Base-by-base conservation (phyloP, 2,797 vertebrate species). In the Centroberyx gerrardi region DNA sequence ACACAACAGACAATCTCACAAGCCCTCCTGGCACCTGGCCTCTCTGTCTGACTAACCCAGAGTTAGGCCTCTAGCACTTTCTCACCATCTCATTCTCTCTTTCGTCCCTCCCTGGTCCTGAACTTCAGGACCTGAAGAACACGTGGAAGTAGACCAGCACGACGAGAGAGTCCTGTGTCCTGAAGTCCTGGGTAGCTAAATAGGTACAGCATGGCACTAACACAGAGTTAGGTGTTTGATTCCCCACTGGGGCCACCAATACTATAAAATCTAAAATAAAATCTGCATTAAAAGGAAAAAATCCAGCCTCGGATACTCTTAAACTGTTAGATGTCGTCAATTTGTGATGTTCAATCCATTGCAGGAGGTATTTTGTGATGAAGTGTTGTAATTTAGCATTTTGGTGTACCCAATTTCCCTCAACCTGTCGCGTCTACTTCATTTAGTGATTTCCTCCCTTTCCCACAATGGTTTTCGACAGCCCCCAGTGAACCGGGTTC, bases 391-490 rank as follows among this genome's bases (percentile, higher is more conserved):
- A 76, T 87, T 80, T 38, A 82, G 66, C 55, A 10, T 40, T 40
- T 22, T 4, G 17, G 33, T 14, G 64, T 15, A 13, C 31, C 70
- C 0, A 12, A 55, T 48, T 71, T 33, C 17, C 69, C 74, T 66
- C 52, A 80, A 78, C 44, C 46, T 15, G 31, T 58, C 64, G 73
- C 22, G 72, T 86, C 72, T 60, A 53, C 40, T 72, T 72, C 46
- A 48, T 18, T 70, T 64, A 56, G 73, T n/a, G 60, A 72, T 74
- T 79, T 80, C 29, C 52, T 72, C 46, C 2, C 56, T 75, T 84
- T 83, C 71, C 60, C 63, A 62, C 51, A 80, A 78, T 56, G 67
- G 79, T 87, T 81, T 83, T 29, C 70, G 49, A 62, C 56, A 69
- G 15, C 18, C 56, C 66, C 62, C 14, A 65, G 27, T 74, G 28